Evolutionary conservation across 2,113 vertebrate genomes (phyloP).

Genomic region (Poecilia latipinna): DNA sequence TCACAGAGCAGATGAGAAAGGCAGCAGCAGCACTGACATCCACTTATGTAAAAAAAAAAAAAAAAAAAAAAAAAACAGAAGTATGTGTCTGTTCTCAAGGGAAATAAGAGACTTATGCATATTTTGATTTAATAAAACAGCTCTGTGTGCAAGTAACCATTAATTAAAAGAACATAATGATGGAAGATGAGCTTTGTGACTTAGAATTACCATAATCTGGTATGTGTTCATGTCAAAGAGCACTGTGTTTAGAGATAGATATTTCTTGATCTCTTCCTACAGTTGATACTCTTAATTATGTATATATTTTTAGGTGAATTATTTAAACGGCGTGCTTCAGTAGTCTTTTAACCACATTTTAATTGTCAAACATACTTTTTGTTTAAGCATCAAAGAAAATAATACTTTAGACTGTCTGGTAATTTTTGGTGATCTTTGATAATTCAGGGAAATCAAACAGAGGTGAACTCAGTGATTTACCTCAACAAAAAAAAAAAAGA

Average conservation of each 20-base stretch:
- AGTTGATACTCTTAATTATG: not conserved
- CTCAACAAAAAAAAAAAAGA: too few relatives aligned
- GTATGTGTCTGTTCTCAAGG: not conserved
- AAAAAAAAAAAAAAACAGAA: slow-evolving; percentile 10
- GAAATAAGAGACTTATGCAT: slow-evolving; percentile 1
- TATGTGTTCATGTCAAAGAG: not conserved
- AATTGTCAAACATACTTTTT: not conserved
- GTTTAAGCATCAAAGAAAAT: not conserved
- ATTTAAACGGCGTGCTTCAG: not conserved
- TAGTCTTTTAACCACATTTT: not conserved
- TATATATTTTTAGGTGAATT: not conserved
- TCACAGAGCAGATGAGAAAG: slow-evolving; percentile 9
- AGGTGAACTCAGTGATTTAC: not conserved
- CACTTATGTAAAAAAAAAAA: slow-evolving; percentile 7
- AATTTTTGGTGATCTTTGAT: not conserved
- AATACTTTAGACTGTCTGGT: not conserved
- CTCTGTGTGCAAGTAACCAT: not conserved
- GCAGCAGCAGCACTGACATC: slow-evolving; percentile 2
- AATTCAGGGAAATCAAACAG: not conserved
- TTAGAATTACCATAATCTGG: not conserved
- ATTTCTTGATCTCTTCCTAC: not conserved
- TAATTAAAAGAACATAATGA: slow-evolving; percentile 3
- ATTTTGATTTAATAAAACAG: not conserved
- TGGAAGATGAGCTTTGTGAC: not conserved
- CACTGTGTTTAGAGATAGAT: not conserved